Conservation (phyloP, 2,797 vertebrate species). For the Pitangus sulphuratus region DNA sequence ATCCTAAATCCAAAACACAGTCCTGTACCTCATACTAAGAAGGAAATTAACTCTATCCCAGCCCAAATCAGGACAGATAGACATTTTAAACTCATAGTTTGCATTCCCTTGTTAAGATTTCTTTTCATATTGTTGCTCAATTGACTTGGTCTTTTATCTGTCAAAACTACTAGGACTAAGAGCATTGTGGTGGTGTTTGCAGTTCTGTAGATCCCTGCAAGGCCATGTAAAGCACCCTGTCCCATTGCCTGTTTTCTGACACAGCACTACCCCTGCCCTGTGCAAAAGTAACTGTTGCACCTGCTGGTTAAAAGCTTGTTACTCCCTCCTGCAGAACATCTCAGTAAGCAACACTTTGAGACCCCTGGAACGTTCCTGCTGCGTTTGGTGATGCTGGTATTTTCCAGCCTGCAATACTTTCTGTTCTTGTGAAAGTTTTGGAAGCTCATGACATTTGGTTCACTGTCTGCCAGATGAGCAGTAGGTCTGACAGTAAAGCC, state of each 20-base stretch:
- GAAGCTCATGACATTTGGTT: background rate
- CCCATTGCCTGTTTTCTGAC: fast-evolving
- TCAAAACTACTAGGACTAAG: background rate
- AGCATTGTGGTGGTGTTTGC: background rate
- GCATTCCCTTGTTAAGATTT: background rate
- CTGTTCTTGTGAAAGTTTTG: background rate
- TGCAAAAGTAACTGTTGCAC: background rate
- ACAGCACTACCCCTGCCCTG: background rate
- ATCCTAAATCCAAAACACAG: background rate
- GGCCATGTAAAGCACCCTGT: background rate
- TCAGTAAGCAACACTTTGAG: background rate
- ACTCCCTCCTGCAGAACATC: background rate
- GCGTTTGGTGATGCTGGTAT: background rate
- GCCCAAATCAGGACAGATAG: background rate
- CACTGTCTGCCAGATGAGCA: background rate
- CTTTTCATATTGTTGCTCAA: background rate
- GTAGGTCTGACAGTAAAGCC: background rate
- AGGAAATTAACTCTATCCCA: background rate
- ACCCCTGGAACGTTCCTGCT: background rate
- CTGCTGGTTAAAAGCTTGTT: background rate
- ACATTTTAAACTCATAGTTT: background rate
- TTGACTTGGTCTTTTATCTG: background rate
- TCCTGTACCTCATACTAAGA: background rate
- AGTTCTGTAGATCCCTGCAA: fast-evolving
- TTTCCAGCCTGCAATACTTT: background rate